A percentile compares a stretch with the other conserved stretches of the same genome.
These are phyloP conservation scores for Octodonta nipae DNA, from an alignment of 2,888 invertebrate species.

Conservation along the genomic window DNA sequence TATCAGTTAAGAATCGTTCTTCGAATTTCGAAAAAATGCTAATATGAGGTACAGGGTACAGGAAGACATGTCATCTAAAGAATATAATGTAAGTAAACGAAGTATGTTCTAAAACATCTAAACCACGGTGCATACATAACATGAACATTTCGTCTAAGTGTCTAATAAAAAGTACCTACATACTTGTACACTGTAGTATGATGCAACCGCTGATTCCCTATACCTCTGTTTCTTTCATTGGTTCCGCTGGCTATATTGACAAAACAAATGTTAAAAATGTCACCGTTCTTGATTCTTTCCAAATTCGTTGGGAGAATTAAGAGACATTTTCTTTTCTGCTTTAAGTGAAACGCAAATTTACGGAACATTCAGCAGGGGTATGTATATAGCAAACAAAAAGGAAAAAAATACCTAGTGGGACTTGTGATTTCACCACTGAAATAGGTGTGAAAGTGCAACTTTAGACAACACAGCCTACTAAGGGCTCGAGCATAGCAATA, in stretches of 20 bases:
- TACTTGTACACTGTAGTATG: conserved; percentile 48
- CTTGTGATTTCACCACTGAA: conserved; percentile 15
- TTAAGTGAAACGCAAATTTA: neutral
- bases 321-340: too few species aligned
- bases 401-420: conserved; percentile 19
- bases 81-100: conserved; percentile 6
- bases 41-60: conserved; percentile 25
- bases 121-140: conserved; percentile 33
- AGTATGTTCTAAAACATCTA: conserved; percentile 33
- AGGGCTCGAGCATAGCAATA: conserved; percentile 10
- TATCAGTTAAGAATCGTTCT: too few species aligned
- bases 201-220: conserved; percentile 45
- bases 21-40: too few species aligned
- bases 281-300: conserved; percentile 9
- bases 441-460: conserved; percentile 30
- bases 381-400: conserved; percentile 15
- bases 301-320: too few species aligned
- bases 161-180: conserved; percentile 43
- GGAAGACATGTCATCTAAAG: conserved; percentile 27
- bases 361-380: too few species aligned
- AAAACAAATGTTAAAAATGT: conserved; percentile 27
- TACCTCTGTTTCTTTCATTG: conserved; percentile 64
- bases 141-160: conserved; percentile 33
- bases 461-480: conserved; percentile 37
- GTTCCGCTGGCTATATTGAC: conserved; percentile 55